Conservation (phyloP, 2,113 vertebrate species). For the Chaenogobius annularis region DNA sequence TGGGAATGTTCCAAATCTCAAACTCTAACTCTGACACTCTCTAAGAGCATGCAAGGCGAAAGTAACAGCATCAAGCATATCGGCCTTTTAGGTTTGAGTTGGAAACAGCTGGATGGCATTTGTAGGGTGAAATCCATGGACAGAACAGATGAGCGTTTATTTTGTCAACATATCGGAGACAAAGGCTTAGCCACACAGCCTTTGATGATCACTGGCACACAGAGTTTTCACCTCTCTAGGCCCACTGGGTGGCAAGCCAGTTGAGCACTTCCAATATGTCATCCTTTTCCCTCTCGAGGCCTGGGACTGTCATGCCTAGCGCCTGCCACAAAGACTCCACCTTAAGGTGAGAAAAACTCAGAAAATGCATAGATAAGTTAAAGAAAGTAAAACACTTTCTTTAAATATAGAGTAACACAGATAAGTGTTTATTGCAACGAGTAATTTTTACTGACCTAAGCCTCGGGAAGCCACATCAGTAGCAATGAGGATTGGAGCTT, state of each 20-base stretch:
- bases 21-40: constrained; percentile 82
- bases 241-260: constrained; percentile 99
- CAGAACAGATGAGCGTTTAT: constrained; percentile 86
- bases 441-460: constrained; percentile 90
- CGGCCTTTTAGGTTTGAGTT: constrained; percentile 67
- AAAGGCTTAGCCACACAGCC: constrained; percentile 92
- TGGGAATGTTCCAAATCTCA: constrained; percentile 74
- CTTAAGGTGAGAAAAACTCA: constrained; percentile 99
- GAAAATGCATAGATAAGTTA: constrained; percentile 99
- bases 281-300: constrained; percentile 99
- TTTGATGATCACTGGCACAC: constrained; percentile 99
- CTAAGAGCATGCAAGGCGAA: constrained; percentile 90
- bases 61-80: constrained; percentile 78
- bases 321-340: constrained; percentile 99
- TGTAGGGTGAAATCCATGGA: constrained; percentile 77
- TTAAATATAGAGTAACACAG: constrained; percentile 87
- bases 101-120: constrained; percentile 89
- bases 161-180: constrained; percentile 69
- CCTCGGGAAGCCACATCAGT: constrained; percentile 98
- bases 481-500: constrained; percentile 98
- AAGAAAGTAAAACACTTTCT: constrained; percentile 99
- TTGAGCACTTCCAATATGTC: constrained; percentile 97
- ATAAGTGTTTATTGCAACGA: constrained; percentile 49
- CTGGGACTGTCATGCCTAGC: constrained; percentile 99
- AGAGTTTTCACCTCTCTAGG: constrained; percentile 97